Evolutionary conservation across 2,797 vertebrate species (phyloP).

Genomic region (Channallabes apus): DNA sequence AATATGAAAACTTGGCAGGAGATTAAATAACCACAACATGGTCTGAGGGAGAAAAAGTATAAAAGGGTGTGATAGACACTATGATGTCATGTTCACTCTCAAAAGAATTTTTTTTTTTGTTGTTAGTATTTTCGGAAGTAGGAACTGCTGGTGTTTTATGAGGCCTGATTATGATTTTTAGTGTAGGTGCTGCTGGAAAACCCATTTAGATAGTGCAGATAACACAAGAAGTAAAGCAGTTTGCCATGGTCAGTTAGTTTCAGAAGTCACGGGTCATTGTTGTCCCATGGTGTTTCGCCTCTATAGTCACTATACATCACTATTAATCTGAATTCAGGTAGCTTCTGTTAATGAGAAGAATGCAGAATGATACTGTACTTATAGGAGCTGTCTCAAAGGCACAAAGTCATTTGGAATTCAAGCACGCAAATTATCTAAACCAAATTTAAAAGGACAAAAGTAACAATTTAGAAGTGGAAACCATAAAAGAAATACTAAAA

Average conservation of each 20-base stretch:
- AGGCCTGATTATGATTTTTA: neutral
- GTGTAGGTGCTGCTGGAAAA: neutral
- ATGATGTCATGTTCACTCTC: neutral
- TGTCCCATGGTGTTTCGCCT: neutral
- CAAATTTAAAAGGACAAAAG: neutral
- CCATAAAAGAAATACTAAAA: neutral
- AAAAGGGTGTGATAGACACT: neutral
- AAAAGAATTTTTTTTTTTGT: neutral
- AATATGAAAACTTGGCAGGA: slow-evolving; percentile 38
- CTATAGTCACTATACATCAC: neutral
- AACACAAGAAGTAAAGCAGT: neutral
- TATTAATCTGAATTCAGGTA: neutral
- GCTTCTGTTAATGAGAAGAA: neutral
- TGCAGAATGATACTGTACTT: neutral
- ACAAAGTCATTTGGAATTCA: neutral
- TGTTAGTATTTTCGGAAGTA: neutral
- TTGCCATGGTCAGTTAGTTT: slow-evolving; percentile 15
- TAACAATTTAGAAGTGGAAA: neutral
- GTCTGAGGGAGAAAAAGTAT: neutral
- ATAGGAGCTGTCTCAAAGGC: neutral
- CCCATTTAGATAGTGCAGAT: neutral
- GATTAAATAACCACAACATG: neutral
- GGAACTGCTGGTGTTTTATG: neutral
- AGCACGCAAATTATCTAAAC: neutral
- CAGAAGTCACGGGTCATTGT: slow-evolving; percentile 11